phyloP scores from a whole-genome alignment of 2,113 vertebrate genomes.

The Mastomys coucha region DNA sequence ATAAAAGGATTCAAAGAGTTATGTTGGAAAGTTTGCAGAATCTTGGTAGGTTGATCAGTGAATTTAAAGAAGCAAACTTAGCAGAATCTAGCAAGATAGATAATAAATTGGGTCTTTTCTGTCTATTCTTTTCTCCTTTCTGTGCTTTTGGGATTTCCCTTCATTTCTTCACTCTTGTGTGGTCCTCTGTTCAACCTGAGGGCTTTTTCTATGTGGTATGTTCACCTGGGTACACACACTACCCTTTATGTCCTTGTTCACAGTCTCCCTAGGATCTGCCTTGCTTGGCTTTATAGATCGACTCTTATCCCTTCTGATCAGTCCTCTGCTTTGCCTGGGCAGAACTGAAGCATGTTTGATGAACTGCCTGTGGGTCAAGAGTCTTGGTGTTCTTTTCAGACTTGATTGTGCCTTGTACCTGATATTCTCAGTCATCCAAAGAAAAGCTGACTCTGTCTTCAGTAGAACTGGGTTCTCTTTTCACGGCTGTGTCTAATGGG shows the following conservation, averaged over 20 bases:
- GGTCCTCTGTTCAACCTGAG: neutral
- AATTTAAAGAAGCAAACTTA: slow-evolving; percentile 37
- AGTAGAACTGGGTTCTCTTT: neutral
- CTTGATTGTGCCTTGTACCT: too few species aligned
- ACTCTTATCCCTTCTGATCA: neutral
- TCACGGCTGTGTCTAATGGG: neutral
- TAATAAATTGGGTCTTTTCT: neutral
- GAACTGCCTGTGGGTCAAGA: neutral
- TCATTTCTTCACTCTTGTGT: neutral
- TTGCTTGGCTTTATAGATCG: neutral
- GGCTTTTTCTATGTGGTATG: neutral
- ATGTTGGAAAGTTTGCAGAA: slow-evolving; percentile 48
- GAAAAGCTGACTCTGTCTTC: neutral
- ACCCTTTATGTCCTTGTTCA: neutral
- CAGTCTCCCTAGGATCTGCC: neutral
- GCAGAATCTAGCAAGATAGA: neutral
- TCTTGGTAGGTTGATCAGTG: slow-evolving; percentile 38
- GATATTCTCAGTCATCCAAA: neutral
- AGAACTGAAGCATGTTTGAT: neutral
- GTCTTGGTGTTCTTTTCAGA: neutral
- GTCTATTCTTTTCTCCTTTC: neutral
- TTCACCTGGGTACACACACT: neutral
- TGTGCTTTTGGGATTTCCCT: neutral
- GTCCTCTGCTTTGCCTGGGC: neutral
- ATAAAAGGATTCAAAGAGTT: neutral